Conservation (phyloP, 1,140 invertebrate species). For the Pseudomyrmex dendroicus region DNA sequence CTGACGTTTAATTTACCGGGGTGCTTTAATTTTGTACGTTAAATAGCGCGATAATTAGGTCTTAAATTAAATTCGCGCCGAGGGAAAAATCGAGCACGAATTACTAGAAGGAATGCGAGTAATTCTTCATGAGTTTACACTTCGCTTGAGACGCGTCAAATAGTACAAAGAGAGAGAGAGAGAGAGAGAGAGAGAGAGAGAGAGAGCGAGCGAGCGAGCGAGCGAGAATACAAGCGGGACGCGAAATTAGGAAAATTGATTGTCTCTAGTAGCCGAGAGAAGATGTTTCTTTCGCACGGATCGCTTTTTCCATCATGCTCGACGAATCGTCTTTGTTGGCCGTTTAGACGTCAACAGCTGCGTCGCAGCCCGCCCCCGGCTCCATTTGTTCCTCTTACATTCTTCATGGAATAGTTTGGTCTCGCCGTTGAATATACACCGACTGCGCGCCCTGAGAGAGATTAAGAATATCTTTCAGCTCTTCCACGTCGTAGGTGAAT, state of each 20-base stretch:
- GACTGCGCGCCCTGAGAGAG: constrained; percentile 62
- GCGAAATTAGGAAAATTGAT: constrained; percentile 48
- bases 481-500: constrained; percentile 3
- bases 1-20: constrained; percentile 50
- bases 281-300: neutral
- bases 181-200: neutral
- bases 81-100: constrained; percentile 40
- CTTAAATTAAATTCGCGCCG: constrained; percentile 47
- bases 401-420: constrained; percentile 78
- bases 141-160: constrained; percentile 2
- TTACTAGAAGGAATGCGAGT: constrained; percentile 29
- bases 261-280: neutral
- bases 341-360: constrained; percentile 80
- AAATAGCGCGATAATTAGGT: constrained; percentile 54
- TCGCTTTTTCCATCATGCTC: constrained; percentile 12
- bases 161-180: neutral
- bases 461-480: constrained; percentile 74
- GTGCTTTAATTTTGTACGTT: constrained; percentile 57
- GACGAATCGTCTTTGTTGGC: constrained; percentile 45
- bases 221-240: neutral
- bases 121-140: constrained; percentile 19
- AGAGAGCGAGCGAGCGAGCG: too few relatives aligned
- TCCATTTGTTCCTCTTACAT: constrained; percentile 81
- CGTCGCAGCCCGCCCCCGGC: constrained; percentile 72
- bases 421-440: constrained; percentile 68